phyloP scores from a whole-genome alignment of 2,888 invertebrate genomes.

The Pristionchus entomophagus region DNA sequence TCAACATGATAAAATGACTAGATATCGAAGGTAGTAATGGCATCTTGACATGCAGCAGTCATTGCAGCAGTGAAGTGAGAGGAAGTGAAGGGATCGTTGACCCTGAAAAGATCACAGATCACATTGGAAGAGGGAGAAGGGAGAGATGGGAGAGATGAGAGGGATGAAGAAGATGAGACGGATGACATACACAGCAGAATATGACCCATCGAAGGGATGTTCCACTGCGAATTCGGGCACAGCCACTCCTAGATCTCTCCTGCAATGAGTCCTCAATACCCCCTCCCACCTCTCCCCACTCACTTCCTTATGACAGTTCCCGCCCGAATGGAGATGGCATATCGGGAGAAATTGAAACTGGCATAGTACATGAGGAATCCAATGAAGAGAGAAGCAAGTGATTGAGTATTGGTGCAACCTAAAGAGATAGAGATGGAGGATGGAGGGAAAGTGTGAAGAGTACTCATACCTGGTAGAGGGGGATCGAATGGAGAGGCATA shows the following conservation, averaged over 20 bases:
- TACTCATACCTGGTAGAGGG: slow-evolving; percentile 40
- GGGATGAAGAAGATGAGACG: not conserved
- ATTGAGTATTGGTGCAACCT: not conserved
- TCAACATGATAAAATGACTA: not conserved
- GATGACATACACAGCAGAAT: slow-evolving; percentile 12
- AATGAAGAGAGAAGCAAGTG: slow-evolving; percentile 16
- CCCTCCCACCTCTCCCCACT: not conserved
- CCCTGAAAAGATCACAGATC: slow-evolving; percentile 21
- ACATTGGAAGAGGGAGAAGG: not conserved
- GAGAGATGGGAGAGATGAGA: too few relatives aligned
- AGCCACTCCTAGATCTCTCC: not conserved
- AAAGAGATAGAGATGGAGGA: not conserved
- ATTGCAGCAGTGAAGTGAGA: slow-evolving; percentile 35
- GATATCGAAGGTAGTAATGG: not conserved
- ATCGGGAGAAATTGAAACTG: slow-evolving; percentile 21
- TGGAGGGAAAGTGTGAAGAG: not conserved
- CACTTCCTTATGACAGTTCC: slow-evolving; percentile 26
- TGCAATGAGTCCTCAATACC: not conserved
- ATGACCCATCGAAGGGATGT: slow-evolving; percentile 34
- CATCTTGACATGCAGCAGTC: slow-evolving; percentile 20
- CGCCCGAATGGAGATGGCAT: slow-evolving; percentile 30
- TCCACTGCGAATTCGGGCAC: slow-evolving; percentile 38
- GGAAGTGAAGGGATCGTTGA: slow-evolving; percentile 27
- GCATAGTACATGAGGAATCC: slow-evolving; percentile 46
- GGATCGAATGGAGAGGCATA: slow-evolving; percentile 28